A percentile compares a stretch with the other conserved stretches of the same genome.
Evolutionary conservation across 2,797 vertebrate species (phyloP).

Genomic region (Pampus argenteus): DNA sequence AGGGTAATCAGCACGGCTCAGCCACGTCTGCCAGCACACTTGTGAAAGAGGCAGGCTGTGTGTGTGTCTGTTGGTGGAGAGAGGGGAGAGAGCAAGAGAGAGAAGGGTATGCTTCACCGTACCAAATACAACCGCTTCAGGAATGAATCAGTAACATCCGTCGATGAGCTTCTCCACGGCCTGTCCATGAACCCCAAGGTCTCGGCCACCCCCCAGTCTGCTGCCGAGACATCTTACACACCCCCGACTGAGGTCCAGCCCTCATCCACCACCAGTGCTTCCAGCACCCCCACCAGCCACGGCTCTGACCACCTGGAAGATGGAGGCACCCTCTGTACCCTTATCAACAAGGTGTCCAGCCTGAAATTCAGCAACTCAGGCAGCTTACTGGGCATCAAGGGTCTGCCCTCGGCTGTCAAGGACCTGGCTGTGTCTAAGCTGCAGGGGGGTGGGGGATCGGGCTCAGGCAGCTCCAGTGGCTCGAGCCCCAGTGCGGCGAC

Average conservation of each 20-base stretch:
- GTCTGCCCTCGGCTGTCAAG: constrained; percentile 94
- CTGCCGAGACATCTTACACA: constrained; percentile 89
- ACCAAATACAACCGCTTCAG: constrained; percentile 99
- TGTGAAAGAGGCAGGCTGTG: constrained; percentile 88
- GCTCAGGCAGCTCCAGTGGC: constrained; percentile 87
- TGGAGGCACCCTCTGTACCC: constrained; percentile 95
- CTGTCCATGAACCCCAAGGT: constrained; percentile 97
- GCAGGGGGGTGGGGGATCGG: constrained; percentile 90
- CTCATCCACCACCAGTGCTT: constrained; percentile 68
- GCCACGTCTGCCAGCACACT: constrained; percentile 90
- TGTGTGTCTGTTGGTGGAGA: constrained; percentile 73
- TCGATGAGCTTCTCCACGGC: constrained; percentile 97
- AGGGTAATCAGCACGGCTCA: constrained; percentile 87
- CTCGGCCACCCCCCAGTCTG: constrained; percentile 88
- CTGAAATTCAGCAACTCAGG: constrained; percentile 96
- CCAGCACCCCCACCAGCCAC: constrained; percentile 79
- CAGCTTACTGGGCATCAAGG: constrained; percentile 94
- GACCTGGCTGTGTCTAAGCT: constrained; percentile 97
- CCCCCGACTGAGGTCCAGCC: constrained; percentile 88
- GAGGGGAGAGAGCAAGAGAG: constrained; percentile 82
- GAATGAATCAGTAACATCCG: constrained; percentile 99
- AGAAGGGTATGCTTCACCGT: constrained; percentile 99
- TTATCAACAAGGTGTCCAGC: constrained; percentile 98
- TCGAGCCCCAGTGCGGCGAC: constrained; percentile 79
- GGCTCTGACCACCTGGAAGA: constrained; percentile 90